Conservation (phyloP, 2,113 vertebrate species). For the Hydrolagus affinis region DNA sequence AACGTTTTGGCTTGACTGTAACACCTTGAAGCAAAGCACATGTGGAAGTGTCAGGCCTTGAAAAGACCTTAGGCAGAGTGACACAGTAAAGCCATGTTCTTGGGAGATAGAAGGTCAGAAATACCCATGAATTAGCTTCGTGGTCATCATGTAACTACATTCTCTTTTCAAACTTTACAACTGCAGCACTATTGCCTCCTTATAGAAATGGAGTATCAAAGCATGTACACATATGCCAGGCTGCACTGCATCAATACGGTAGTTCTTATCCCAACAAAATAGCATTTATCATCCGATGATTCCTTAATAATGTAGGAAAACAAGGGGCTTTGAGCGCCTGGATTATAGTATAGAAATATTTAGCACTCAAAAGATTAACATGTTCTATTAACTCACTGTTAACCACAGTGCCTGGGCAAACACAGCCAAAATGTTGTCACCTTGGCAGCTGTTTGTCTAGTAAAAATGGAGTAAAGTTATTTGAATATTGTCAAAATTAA, state of each 20-base stretch:
- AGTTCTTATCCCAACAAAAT: too few relatives aligned
- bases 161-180: neutral
- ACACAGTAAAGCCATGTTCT: constrained; percentile 15
- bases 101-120: constrained; percentile 26
- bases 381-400: too few relatives aligned
- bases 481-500: neutral
- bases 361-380: too few relatives aligned
- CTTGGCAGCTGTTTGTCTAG: neutral
- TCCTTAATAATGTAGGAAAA: neutral
- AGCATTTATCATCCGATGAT: neutral
- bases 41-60: neutral
- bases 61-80: neutral
- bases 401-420: neutral
- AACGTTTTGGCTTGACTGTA: constrained; percentile 12
- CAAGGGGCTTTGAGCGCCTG: too few relatives aligned
- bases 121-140: neutral
- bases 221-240: neutral
- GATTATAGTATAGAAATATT: too few relatives aligned
- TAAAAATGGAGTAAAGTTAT: too few relatives aligned
- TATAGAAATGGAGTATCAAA: neutral
- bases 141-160: neutral
- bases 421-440: neutral
- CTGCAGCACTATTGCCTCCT: neutral
- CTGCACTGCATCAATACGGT: too few relatives aligned
- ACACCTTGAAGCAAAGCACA: constrained; percentile 21